These are phyloP conservation scores for Zonitis immaculata DNA, from an alignment of 2,888 invertebrate species.

Conservation along the genomic window DNA sequence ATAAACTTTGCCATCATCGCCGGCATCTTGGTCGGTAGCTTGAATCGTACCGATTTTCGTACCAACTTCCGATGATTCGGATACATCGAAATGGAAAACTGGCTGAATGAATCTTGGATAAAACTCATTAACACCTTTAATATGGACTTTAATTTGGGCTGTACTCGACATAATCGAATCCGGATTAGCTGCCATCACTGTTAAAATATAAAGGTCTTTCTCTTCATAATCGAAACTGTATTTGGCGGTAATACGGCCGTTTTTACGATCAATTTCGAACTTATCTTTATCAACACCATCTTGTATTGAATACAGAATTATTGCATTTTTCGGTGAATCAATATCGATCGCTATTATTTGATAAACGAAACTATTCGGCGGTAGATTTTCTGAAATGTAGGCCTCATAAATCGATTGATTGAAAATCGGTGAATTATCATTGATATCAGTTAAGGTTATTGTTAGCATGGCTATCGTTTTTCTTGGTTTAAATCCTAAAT, in stretches of 20 bases:
- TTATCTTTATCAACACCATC: slow-evolving; percentile 69
- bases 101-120: slow-evolving; percentile 85
- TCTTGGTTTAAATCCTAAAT: slow-evolving; percentile 76
- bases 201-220: slow-evolving; percentile 65
- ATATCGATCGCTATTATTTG: slow-evolving; percentile 74
- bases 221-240: slow-evolving; percentile 85
- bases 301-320: slow-evolving; percentile 76
- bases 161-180: slow-evolving; percentile 75
- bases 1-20: slow-evolving; percentile 81
- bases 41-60: slow-evolving; percentile 80
- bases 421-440: slow-evolving; percentile 88
- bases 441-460: slow-evolving; percentile 85
- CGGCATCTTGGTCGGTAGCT: slow-evolving; percentile 85
- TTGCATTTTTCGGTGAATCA: slow-evolving; percentile 83
- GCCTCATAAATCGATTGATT: slow-evolving; percentile 73
- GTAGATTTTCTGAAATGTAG: slow-evolving; percentile 77
- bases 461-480: slow-evolving; percentile 75
- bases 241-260: slow-evolving; percentile 71
- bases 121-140: slow-evolving; percentile 84
- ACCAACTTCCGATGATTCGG: slow-evolving; percentile 84
- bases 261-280: slow-evolving; percentile 72
- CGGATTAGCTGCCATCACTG: slow-evolving; percentile 81
- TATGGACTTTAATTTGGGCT: slow-evolving; percentile 67
- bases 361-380: slow-evolving; percentile 68
- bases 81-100: slow-evolving; percentile 88